Conservation (phyloP, 2,113 vertebrate species). For the Oryctolagus cuniculus region mOryCun1.1 NC_091444.1:63961501-63962000, state of each 20-base stretch:
- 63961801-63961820: not conserved
- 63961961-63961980: not conserved
- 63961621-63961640: not conserved
- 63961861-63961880: not conserved
- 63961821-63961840: not conserved
- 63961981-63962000: not conserved
- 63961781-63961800: not conserved
- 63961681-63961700: not conserved
- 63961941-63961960: not conserved
- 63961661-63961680: not conserved
- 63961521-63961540: no score
- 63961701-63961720: not conserved
- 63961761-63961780: not conserved
- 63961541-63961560: not conserved
- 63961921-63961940: not conserved
- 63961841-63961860: not conserved
- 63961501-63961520: no score
- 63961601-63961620: not conserved
- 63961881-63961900: not conserved
- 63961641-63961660: not conserved
- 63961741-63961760: not conserved
- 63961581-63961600: not conserved
- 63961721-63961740: constrained; percentile 27
- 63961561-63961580: not conserved
- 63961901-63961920: constrained; percentile 17